Evolutionary conservation across 2,888 invertebrate genomes (phyloP).

Genomic region (Lobophora halterata): DNA sequence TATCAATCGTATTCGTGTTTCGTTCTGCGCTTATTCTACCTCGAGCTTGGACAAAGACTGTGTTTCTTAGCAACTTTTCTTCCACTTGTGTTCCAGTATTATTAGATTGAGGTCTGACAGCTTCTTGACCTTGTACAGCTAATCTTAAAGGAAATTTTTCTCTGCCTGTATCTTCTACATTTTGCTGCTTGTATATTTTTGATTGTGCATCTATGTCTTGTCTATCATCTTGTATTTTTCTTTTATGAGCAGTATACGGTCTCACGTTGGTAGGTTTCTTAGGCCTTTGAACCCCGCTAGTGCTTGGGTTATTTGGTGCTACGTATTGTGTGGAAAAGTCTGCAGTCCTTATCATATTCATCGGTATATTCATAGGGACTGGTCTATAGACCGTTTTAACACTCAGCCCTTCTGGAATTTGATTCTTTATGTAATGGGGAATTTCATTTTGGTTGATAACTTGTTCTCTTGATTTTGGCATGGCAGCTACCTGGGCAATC

Average conservation of each 20-base stretch:
- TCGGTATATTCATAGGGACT: conserved; percentile 39
- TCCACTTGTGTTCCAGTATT: conserved; percentile 34
- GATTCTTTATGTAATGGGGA: conserved; percentile 26
- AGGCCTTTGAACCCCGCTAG: no score
- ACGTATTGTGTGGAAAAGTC: conserved; percentile 22
- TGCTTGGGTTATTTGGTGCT: no score
- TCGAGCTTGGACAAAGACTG: conserved; percentile 67
- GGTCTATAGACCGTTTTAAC: conserved; percentile 46
- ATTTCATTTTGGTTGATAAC: conserved; percentile 16
- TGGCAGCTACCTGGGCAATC: no score
- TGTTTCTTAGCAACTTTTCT: conserved; percentile 65
- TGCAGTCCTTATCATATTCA: conserved; percentile 29
- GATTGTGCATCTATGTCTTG: no score
- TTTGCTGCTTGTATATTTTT: not conserved
- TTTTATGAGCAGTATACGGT: no score
- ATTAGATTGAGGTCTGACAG: no score
- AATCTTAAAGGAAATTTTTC: no score
- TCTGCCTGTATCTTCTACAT: no score
- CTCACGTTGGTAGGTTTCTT: no score
- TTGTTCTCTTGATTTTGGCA: no score
- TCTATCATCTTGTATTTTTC: no score
- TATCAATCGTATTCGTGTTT: conserved; percentile 52
- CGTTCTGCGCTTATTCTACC: conserved; percentile 46
- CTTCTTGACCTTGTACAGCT: no score
- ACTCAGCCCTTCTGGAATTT: conserved; percentile 33